Evolutionary conservation across 2,113 vertebrate genomes (phyloP).

Genomic region (Pedionomus torquatus): DNA sequence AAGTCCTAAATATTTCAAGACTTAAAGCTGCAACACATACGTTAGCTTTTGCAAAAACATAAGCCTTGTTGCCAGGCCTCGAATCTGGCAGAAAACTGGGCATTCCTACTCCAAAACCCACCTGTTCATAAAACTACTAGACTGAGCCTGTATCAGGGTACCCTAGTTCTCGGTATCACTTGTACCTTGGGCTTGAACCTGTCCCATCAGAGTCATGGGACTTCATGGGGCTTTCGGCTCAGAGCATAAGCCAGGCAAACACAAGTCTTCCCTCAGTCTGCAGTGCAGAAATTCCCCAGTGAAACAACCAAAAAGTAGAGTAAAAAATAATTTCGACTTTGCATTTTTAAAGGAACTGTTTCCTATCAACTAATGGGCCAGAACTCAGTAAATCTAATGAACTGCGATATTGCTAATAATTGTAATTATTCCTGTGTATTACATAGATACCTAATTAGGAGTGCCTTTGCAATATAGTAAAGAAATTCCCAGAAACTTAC

Average conservation of each 20-base stretch:
- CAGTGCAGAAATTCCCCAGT: not conserved
- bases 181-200: not conserved
- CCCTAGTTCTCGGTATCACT: not conserved
- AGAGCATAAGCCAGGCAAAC: not conserved
- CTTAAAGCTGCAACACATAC: not conserved
- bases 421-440: not conserved
- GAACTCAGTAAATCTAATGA: slow-evolving; percentile 8
- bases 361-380: not conserved
- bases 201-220: not conserved
- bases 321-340: not conserved
- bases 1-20: not conserved
- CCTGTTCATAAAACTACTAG: not conserved
- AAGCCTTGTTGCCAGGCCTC: not conserved
- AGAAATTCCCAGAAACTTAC: not conserved
- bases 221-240: not conserved
- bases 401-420: not conserved
- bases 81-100: not conserved
- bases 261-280: not conserved
- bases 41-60: not conserved
- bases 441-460: not conserved
- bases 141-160: not conserved
- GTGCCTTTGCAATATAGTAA: not conserved
- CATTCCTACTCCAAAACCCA: not conserved
- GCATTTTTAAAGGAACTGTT: not conserved
- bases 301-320: not conserved